These are phyloP conservation scores for Andrena marginata DNA, from an alignment of 2,888 invertebrate genomes.

Conservation along the genomic window DNA sequence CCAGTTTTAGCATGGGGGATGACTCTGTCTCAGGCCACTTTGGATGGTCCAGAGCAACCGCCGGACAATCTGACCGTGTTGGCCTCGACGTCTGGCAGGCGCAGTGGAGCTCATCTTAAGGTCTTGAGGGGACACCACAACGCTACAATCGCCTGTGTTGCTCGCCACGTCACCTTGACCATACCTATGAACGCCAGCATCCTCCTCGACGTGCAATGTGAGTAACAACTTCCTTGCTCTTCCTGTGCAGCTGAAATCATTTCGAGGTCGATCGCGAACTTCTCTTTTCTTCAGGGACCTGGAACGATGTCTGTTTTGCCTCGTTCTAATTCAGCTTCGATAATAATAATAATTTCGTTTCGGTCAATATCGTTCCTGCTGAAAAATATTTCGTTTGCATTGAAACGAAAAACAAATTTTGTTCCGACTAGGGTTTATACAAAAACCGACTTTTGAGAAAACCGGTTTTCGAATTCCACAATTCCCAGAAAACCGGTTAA, in stretches of 20 bases:
- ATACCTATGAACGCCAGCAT: slow-evolving; percentile 87
- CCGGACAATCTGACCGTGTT: slow-evolving; percentile 83
- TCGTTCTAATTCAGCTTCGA: too few species aligned
- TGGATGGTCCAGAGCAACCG: slow-evolving; percentile 82
- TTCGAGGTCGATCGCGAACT: too few species aligned
- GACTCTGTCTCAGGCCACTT: slow-evolving; percentile 86
- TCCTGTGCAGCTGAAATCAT: not conserved
- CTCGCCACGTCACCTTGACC: slow-evolving; percentile 89
- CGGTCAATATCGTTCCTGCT: too few species aligned
- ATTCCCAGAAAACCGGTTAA: too few species aligned
- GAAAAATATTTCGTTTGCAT: too few species aligned
- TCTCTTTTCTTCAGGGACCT: too few species aligned
- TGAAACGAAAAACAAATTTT: too few species aligned
- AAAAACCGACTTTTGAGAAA: too few species aligned
- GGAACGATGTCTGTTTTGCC: too few species aligned
- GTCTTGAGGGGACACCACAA: slow-evolving; percentile 95
- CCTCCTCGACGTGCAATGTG: slow-evolving; percentile 89
- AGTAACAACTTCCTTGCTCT: slow-evolving; percentile 84
- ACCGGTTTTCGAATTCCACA: too few species aligned
- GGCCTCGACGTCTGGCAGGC: slow-evolving; percentile 78
- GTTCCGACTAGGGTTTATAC: too few species aligned
- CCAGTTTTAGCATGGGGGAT: slow-evolving; percentile 89
- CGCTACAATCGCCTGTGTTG: slow-evolving; percentile 93
- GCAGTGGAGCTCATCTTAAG: slow-evolving; percentile 89
- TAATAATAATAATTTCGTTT: too few species aligned